Base-by-base conservation (phyloP, 1,140 invertebrate genomes). In the Cylas formicarius region DNA sequence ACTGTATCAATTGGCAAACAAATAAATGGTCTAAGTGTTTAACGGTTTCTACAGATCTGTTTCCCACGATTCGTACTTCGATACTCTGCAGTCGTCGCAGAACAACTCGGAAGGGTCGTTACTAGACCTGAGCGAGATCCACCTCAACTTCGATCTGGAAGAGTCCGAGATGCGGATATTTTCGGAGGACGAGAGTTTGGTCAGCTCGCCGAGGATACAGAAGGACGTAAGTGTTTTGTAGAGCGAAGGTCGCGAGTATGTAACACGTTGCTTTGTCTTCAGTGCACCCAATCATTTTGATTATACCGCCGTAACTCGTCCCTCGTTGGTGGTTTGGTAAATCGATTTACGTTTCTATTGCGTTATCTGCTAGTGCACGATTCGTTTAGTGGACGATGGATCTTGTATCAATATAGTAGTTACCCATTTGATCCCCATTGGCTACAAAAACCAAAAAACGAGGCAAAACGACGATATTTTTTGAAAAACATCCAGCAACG, bases 11-110 rank as follows among this genome's bases (percentile, higher is more conserved):
- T n/a, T n/a, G n/a, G n/a, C n/a, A n/a, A n/a, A n/a, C n/a, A n/a
- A n/a, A n/a, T n/a, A 17, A 17, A n/a, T n/a, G n/a, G n/a, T n/a
- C n/a, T n/a, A n/a, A n/a, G n/a, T n/a, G n/a, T n/a, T n/a, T n/a
- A n/a, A n/a, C n/a, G n/a, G n/a, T 29, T 28, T 51, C 36, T 38
- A 4, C 50, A 72, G 83, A 36, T 90, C 86, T 1, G 84, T 89
- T 0, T 92, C 88, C 0, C 90, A 92, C 62, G 90, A 94, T 66
- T 93, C 89, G 1, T 94, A 93, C 66, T 94, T 94, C 70, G 88
- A 92, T 69, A 75, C 60, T 51, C 60, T 62, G 56, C 76, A 56
- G 67, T 70, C 61, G 37, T 77, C 56, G 39, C 73, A 72, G 36
- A 60, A 68, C 52, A 68, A 64, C 44, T 72, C 61, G 42, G 68